Conservation (phyloP, 2,113 vertebrate genomes). For the Pseudolaguvia tuberculata region DNA sequence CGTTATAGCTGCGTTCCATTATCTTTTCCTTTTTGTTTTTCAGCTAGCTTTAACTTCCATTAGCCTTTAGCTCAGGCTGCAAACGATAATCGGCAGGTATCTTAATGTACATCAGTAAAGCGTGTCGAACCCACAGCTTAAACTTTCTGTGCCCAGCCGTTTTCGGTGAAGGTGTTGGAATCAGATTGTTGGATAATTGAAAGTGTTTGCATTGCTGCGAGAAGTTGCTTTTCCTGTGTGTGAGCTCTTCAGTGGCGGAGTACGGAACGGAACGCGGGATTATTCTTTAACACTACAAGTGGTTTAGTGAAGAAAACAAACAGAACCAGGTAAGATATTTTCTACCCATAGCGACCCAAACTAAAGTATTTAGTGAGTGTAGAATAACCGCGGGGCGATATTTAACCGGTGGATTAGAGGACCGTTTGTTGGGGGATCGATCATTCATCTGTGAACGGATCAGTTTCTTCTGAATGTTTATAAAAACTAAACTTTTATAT, state of each 20-base stretch:
- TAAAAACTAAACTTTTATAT: too few relatives aligned
- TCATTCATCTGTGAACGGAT: too few relatives aligned
- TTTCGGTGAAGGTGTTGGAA: background rate
- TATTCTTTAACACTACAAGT: background rate
- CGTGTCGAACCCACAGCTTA: too few relatives aligned
- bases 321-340: slow-evolving; percentile 15
- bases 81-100: background rate
- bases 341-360: too few relatives aligned
- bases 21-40: background rate
- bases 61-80: slow-evolving; percentile 32
- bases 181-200: slow-evolving; percentile 11
- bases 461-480: too few relatives aligned
- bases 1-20: background rate
- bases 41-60: slow-evolving; percentile 12
- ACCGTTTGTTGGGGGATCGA: too few relatives aligned
- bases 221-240: background rate
- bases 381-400: background rate
- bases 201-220: slow-evolving; percentile 32
- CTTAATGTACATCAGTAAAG: background rate
- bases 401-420: background rate
- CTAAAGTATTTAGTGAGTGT: background rate
- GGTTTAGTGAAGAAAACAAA: background rate
- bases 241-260: background rate
- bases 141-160: too few relatives aligned
- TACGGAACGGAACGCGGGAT: background rate